Base-by-base conservation (phyloP, 2,797 vertebrate species). In the Melopsittacus undulatus region DNA sequence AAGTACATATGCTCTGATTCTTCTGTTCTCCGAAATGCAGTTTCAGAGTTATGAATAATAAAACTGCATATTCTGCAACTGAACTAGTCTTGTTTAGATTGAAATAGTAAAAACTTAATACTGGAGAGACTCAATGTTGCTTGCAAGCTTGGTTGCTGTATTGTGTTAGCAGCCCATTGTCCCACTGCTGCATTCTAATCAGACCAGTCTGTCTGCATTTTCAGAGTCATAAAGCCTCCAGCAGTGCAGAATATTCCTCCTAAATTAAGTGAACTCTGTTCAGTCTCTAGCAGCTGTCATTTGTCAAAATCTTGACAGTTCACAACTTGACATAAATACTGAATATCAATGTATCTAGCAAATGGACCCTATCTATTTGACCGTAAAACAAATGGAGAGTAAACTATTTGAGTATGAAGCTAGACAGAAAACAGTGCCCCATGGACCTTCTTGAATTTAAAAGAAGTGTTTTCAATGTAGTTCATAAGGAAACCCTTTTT, bases 181-280 rank as follows among this genome's bases (percentile, higher is more conserved):
- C 79, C 73, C 67, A n/a, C 64, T 83, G 54, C 92, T 83, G 40
- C 74, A 69, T 91, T 88, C 94, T 95, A 91, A 94, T 91, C 88
- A 95, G 90, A 94, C 74, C 87, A 95, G 94, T 84, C 95, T 95
- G 91, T 88, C 87, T 95, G 63, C 70, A 92, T 96, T 94, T 95
- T 94, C 2, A 0, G 48, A 94, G 38, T 90, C 43, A 79, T 84
- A 91, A 94, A 94, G 90, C 85, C 70, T 96, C 92, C 91, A 94
- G 80, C 94, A 95, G 77, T 74, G 91, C 91, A 80, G 94, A 94
- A 72, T 92, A 94, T 66, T 94, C 63, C 48, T 83, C 67, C 90
- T 78, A 94, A 96, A 95, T 94, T 73, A 90, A 92, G 91, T 90
- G 70, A 94, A 70, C 68, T 96, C 75, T 74, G 7, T 79, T 77